A percentile compares a stretch with the other conserved stretches of the same genome.
Evolutionary conservation across 2,888 invertebrate species (phyloP).

Genomic region (Drosophila yooni): DNA sequence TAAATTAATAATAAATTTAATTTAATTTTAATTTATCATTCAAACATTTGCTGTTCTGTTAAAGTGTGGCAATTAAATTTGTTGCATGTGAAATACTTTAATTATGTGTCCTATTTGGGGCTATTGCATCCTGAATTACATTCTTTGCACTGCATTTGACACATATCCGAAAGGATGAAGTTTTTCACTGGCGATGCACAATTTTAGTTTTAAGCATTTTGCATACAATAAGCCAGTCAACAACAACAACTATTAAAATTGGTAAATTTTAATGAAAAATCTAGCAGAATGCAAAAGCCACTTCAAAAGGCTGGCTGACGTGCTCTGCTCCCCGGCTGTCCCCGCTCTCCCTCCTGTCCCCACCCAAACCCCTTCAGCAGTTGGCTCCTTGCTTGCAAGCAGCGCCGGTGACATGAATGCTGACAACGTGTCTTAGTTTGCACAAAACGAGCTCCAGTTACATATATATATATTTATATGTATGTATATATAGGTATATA

Average conservation of each 20-base stretch:
- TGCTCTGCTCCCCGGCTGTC: background rate
- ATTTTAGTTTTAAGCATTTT: slow-evolving; percentile 41
- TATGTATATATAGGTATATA: slow-evolving; percentile 14
- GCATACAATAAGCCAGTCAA: slow-evolving; percentile 33
- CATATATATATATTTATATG: slow-evolving; percentile 34
- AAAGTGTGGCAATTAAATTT: slow-evolving; percentile 2
- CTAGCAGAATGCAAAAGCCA: slow-evolving; percentile 65
- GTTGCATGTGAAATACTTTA: slow-evolving; percentile 9
- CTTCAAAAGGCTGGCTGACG: slow-evolving; percentile 59
- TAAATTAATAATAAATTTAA: background rate
- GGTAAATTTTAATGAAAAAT: slow-evolving; percentile 77
- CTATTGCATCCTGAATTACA: slow-evolving; percentile 39
- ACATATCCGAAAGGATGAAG: slow-evolving; percentile 49
- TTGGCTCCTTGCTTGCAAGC: slow-evolving; percentile 20
- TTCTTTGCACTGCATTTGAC: slow-evolving; percentile 49
- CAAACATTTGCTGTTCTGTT: background rate
- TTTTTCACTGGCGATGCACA: slow-evolving; percentile 50
- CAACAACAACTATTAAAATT: slow-evolving; percentile 61
- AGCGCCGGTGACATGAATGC: slow-evolving; percentile 76
- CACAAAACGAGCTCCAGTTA: slow-evolving; percentile 71
- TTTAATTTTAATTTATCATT: background rate
- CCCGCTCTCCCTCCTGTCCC: background rate
- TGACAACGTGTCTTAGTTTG: slow-evolving; percentile 82
- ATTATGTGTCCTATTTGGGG: slow-evolving; percentile 43
- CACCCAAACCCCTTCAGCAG: background rate